A percentile compares a stretch with the other conserved stretches of the same genome.
These are phyloP conservation scores for Sicus ferrugineus DNA, from an alignment of 2,888 invertebrate species.

Conservation along the genomic window DNA sequence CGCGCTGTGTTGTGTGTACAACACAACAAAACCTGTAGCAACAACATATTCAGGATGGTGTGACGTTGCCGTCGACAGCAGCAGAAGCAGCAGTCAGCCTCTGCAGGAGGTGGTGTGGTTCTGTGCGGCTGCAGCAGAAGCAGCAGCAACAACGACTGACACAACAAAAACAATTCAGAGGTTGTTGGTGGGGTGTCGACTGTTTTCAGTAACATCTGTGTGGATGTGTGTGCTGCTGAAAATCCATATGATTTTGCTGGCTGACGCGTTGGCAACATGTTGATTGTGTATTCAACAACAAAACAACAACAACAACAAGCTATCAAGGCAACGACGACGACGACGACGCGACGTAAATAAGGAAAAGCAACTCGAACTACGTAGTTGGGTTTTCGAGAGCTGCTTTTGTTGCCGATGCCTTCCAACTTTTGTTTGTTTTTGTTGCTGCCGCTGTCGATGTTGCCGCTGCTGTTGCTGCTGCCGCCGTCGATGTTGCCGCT, in stretches of 20 bases:
- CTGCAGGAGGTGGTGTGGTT: conserved; percentile 16
- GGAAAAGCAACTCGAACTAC: conserved; percentile 27
- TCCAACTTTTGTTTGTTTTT: not conserved
- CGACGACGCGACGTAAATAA: conserved; percentile 5
- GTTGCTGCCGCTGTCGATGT: not conserved
- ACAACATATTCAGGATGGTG: not conserved
- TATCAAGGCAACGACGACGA: not conserved
- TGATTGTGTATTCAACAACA: conserved; percentile 32
- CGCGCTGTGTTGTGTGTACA: no score
- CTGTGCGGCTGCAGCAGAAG: conserved; percentile 36
- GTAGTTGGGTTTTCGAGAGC: conserved; percentile 24
- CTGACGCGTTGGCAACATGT: conserved; percentile 41
- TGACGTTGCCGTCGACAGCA: not conserved
- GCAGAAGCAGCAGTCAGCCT: not conserved
- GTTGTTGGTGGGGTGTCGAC: conserved; percentile 34
- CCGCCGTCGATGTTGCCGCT: conserved; percentile 25
- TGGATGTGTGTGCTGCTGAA: conserved; percentile 21
- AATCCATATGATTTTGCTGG: conserved; percentile 42
- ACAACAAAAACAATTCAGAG: not conserved
- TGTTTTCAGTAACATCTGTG: no score
- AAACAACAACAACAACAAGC: not conserved
- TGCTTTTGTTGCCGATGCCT: not conserved
- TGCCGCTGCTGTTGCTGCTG: no score
- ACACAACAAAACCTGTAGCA: no score
- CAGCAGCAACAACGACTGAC: not conserved